phyloP scores from a whole-genome alignment of 2,113 vertebrate genomes.

The Orientallactaga bullata region DNA sequence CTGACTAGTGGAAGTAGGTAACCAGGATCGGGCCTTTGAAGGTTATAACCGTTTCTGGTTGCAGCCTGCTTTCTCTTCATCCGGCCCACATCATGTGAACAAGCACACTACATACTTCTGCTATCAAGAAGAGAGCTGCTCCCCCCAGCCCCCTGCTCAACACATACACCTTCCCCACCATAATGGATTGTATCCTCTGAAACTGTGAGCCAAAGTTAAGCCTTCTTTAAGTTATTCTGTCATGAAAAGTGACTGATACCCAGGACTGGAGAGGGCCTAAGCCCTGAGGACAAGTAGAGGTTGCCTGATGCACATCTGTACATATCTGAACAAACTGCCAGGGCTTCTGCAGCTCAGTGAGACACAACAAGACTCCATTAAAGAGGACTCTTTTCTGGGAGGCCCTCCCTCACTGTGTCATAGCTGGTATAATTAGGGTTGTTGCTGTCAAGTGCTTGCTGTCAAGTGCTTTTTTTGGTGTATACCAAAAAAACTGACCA shows the following conservation, averaged over 20 bases:
- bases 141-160: neutral
- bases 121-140: neutral
- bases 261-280: too few species aligned
- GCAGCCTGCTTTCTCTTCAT: neutral
- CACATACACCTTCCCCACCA: neutral
- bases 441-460: neutral
- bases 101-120: neutral
- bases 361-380: neutral
- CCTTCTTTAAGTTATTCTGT: too few species aligned
- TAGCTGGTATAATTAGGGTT: neutral
- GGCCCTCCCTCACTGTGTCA: too few species aligned
- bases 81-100: neutral
- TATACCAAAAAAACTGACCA: too few species aligned
- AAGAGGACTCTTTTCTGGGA: neutral
- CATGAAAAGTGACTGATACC: neutral
- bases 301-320: neutral
- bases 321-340: neutral
- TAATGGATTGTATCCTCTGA: neutral
- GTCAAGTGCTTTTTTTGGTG: too few species aligned
- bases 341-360: neutral
- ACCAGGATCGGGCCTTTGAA: neutral
- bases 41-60: neutral
- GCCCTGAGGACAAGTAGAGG: neutral
- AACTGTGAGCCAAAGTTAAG: neutral
- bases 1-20: too few species aligned